Evolutionary conservation across 2,888 invertebrate species (phyloP).

Genomic region (Steinernema carpocapsae): DNA sequence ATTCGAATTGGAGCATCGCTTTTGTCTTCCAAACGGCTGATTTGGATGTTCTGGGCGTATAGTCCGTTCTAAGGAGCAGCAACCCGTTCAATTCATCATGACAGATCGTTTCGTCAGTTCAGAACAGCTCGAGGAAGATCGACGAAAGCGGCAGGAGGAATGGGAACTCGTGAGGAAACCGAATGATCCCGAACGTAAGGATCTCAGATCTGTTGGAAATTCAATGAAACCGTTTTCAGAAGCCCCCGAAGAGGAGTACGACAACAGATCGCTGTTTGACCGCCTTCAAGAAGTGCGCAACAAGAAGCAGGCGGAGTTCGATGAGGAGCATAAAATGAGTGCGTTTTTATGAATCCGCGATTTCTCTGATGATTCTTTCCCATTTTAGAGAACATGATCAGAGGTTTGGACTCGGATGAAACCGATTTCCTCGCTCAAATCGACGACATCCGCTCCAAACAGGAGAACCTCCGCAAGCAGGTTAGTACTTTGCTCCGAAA

Average conservation of each 20-base stretch:
- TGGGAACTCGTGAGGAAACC: constrained; percentile 92
- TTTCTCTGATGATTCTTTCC: background rate
- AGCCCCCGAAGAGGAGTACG: constrained; percentile 84
- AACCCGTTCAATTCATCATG: constrained; percentile 41
- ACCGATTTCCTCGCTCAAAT: constrained; percentile 90
- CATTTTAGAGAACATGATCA: constrained; percentile 74
- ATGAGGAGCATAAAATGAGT: constrained; percentile 95
- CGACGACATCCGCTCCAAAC: constrained; percentile 69
- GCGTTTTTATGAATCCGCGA: constrained; percentile 68
- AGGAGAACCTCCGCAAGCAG: constrained; percentile 49
- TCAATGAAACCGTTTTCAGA: constrained; percentile 74
- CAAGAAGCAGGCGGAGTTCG: constrained; percentile 89
- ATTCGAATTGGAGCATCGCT: too few species aligned
- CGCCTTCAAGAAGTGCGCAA: constrained; percentile 88
- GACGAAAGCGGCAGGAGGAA: constrained; percentile 85
- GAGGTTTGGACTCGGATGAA: constrained; percentile 94
- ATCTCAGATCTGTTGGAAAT: background rate
- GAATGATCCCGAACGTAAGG: constrained; percentile 84
- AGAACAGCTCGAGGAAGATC: constrained; percentile 82
- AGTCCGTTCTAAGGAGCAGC: background rate
- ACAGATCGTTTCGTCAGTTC: constrained; percentile 80
- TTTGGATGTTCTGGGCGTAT: background rate
- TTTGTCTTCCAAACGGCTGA: too few species aligned
- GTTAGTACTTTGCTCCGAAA: too few species aligned
- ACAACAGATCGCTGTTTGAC: constrained; percentile 86